Percentiles rank a stretch among this genome's conserved stretches.
Evolutionary conservation across 2,888 invertebrate species (phyloP).

Genomic region (Leptopilina syphax): DNA sequence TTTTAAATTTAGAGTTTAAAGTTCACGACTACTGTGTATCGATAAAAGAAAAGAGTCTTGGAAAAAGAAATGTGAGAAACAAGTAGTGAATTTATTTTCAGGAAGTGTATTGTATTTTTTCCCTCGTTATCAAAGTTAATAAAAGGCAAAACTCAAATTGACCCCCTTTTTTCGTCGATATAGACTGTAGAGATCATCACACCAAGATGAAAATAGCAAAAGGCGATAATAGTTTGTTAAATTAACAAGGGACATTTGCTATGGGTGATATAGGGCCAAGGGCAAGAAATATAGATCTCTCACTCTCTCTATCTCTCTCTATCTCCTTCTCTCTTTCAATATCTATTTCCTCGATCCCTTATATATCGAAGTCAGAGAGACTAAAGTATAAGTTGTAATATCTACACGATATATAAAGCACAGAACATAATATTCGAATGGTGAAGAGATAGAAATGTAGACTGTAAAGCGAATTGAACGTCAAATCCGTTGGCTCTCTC

Average conservation of each 20-base stretch:
- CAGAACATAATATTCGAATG: slow-evolving; percentile 18
- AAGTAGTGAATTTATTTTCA: not conserved
- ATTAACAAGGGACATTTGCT: slow-evolving; percentile 35
- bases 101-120: not conserved
- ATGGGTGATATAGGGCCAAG: slow-evolving; percentile 28
- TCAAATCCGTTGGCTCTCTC: slow-evolving; percentile 32
- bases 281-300: slow-evolving; percentile 24
- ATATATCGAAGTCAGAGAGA: slow-evolving; percentile 52
- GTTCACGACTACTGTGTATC: not conserved
- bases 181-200: not conserved
- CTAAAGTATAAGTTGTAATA: slow-evolving; percentile 52
- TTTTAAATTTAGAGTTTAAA: not conserved
- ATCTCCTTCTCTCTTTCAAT: slow-evolving; percentile 36
- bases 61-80: not conserved
- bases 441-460: not conserved
- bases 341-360: slow-evolving; percentile 57
- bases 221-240: slow-evolving; percentile 27
- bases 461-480: slow-evolving; percentile 34
- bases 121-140: slow-evolving; percentile 14
- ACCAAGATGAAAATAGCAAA: slow-evolving; percentile 16
- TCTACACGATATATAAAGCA: slow-evolving; percentile 14
- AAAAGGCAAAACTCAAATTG: slow-evolving; percentile 23
- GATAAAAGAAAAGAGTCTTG: not conserved
- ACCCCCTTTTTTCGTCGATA: not conserved
- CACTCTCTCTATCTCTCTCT: too few species aligned